Evolutionary conservation across 1,140 invertebrate species (phyloP).

Genomic region (Apis cerana): DNA sequence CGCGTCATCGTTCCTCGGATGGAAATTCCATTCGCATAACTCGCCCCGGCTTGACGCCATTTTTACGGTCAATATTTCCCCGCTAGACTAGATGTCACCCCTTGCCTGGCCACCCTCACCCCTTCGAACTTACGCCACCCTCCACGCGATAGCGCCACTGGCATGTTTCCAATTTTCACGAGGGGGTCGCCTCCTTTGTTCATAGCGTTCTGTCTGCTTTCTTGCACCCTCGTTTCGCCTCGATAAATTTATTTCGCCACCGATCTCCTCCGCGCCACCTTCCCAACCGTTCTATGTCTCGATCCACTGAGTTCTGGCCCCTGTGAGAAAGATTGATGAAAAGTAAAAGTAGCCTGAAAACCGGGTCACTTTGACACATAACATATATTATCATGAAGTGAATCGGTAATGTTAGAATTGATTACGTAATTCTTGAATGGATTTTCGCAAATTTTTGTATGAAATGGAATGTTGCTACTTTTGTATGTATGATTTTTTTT

Average conservation of each 20-base stretch:
- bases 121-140: slow-evolving; percentile 50
- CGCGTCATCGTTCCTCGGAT: background rate
- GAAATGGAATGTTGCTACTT: too few species aligned
- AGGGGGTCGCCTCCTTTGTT: slow-evolving; percentile 23
- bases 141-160: slow-evolving; percentile 68
- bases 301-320: slow-evolving; percentile 14
- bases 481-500: too few species aligned
- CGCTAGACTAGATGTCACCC: slow-evolving; percentile 73
- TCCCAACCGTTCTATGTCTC: background rate
- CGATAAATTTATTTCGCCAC: slow-evolving; percentile 32
- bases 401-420: slow-evolving; percentile 5
- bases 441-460: background rate
- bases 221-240: slow-evolving; percentile 32
- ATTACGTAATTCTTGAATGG: slow-evolving; percentile 19
- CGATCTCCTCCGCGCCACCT: background rate
- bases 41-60: slow-evolving; percentile 71
- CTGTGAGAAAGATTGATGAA: slow-evolving; percentile 26
- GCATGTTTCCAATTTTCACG: slow-evolving; percentile 51
- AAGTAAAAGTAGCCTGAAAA: slow-evolving; percentile 33
- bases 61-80: slow-evolving; percentile 76
- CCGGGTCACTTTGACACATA: slow-evolving; percentile 13
- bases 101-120: slow-evolving; percentile 51
- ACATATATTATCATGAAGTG: slow-evolving; percentile 5
- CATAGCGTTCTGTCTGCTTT: slow-evolving; percentile 17
- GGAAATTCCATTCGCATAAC: slow-evolving; percentile 45